These are phyloP conservation scores for Molorchus minor DNA, from an alignment of 2,888 invertebrate species.

Conservation along the genomic window DNA sequence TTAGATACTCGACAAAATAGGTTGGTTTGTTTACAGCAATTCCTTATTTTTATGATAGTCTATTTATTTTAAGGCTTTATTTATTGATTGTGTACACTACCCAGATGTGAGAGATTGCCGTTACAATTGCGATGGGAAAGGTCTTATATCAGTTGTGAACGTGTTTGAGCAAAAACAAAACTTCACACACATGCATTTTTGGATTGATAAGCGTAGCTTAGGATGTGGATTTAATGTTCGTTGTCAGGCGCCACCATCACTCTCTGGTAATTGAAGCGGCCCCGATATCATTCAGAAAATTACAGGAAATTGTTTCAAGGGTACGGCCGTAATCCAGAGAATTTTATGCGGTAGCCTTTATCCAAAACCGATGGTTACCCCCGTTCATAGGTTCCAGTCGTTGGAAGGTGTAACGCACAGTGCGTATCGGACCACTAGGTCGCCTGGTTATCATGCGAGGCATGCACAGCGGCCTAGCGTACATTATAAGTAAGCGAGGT, in stretches of 20 bases:
- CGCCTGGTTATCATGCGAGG: constrained; percentile 45
- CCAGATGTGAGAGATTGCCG: neutral
- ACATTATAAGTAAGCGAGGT: constrained; percentile 48
- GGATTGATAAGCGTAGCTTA: constrained; percentile 86
- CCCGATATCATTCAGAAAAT: constrained; percentile 2
- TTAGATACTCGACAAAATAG: neutral
- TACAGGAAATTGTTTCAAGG: constrained; percentile 36
- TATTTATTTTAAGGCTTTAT: neutral
- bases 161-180: neutral
- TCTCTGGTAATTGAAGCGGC: constrained; percentile 63
- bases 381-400: constrained; percentile 75
- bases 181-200: constrained; percentile 77
- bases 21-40: neutral
- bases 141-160: neutral
- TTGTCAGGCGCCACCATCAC: constrained; percentile 73
- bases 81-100: neutral
- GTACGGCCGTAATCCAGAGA: constrained; percentile 50
- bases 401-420: constrained; percentile 67
- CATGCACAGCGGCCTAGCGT: constrained; percentile 37
- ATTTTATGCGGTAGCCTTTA: constrained; percentile 50
- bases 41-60: neutral
- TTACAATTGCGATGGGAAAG: neutral
- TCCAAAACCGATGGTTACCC: constrained; percentile 70
- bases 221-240: constrained; percentile 78
- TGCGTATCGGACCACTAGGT: constrained; percentile 62